A percentile compares a stretch with the other conserved stretches of the same genome.
phyloP scores from a whole-genome alignment of 1,140 invertebrate species.

The Venustaconcha ellipsiformis region DNA sequence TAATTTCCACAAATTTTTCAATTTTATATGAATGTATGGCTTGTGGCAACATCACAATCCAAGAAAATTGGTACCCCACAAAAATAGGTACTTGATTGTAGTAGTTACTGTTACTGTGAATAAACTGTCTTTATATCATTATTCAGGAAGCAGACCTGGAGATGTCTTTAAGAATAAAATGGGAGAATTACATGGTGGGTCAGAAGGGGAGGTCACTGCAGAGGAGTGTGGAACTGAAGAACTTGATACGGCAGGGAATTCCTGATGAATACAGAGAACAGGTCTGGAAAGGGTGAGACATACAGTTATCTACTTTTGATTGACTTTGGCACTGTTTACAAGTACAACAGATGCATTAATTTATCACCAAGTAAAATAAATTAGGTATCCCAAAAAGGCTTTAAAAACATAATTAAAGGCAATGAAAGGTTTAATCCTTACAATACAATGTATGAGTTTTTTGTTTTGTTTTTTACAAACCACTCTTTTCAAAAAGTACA shows the following conservation, averaged over 20 bases:
- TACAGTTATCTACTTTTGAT: constrained; percentile 3
- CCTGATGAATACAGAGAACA: constrained; percentile 69
- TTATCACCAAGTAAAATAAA: neutral
- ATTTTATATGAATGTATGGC: too few species aligned
- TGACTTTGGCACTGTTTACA: neutral
- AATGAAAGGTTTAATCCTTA: too few species aligned
- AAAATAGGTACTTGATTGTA: too few species aligned
- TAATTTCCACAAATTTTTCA: too few species aligned
- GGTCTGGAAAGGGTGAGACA: constrained; percentile 70
- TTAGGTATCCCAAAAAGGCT: neutral
- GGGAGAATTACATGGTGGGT: constrained; percentile 70
- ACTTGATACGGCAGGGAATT: constrained; percentile 71
- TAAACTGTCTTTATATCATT: neutral
- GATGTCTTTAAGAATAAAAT: constrained; percentile 61
- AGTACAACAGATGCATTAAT: neutral
- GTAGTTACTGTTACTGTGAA: too few species aligned
- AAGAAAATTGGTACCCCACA: too few species aligned
- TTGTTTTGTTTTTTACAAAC: too few species aligned
- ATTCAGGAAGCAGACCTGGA: constrained; percentile 50
- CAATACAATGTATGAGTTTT: too few species aligned
- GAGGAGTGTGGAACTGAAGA: constrained; percentile 66
- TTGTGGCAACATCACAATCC: too few species aligned
- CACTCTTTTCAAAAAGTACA: too few species aligned
- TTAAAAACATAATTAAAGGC: too few species aligned
- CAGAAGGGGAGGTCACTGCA: constrained; percentile 55